These are phyloP conservation scores for Sebastes elongatus DNA, from an alignment of 2,797 vertebrate genomes.

Conservation along the genomic window DNA sequence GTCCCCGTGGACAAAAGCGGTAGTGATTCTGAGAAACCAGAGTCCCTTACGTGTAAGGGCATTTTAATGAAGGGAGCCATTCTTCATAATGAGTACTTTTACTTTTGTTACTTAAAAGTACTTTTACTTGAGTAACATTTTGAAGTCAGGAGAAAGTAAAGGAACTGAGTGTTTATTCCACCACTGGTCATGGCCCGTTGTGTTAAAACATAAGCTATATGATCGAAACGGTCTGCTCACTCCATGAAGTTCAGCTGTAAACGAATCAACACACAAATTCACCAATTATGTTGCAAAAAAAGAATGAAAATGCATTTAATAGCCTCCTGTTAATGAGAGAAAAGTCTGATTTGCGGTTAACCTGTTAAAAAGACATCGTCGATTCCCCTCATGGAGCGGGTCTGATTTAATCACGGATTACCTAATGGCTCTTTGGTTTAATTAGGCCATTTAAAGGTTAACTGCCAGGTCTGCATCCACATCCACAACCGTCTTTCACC, in stretches of 20 bases:
- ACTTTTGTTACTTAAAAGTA: not conserved
- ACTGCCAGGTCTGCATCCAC: constrained; percentile 65
- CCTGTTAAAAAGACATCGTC: constrained; percentile 47
- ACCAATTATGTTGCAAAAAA: not conserved
- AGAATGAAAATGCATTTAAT: not conserved
- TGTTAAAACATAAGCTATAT: not conserved
- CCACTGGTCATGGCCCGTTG: not conserved
- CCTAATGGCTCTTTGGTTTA: constrained; percentile 69
- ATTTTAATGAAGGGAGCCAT: too few relatives aligned
- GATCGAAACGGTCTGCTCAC: not conserved
- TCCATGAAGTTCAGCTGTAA: not conserved
- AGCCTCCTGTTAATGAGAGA: not conserved
- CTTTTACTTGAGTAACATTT: not conserved
- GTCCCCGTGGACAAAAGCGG: not conserved
- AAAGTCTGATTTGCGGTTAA: not conserved
- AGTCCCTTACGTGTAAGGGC: not conserved
- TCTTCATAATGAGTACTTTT: not conserved
- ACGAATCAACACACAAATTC: not conserved
- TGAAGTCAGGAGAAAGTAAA: not conserved
- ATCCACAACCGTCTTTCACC: constrained; percentile 47
- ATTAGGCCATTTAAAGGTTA: constrained; percentile 80
- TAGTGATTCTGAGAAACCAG: not conserved
- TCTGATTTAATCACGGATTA: constrained; percentile 67
- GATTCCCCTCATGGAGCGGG: constrained; percentile 26
- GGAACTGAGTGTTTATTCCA: not conserved